Conservation (phyloP, 1,140 invertebrate genomes). For the Galendromus occidentalis region DNA sequence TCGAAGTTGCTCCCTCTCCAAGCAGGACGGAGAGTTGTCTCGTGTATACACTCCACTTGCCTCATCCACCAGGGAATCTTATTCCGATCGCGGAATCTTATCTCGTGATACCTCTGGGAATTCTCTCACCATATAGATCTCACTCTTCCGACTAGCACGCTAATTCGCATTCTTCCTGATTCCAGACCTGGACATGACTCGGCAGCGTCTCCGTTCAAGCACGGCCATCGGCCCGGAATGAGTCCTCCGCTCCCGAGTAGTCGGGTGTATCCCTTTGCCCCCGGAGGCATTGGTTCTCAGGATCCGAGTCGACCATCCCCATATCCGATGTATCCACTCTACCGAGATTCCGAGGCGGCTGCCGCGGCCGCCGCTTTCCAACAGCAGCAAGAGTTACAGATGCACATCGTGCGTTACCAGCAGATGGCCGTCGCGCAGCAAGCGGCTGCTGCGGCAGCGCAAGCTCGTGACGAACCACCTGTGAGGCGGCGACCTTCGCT, state of each 20-base stretch:
- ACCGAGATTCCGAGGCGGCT: not conserved
- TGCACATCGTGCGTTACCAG: not conserved
- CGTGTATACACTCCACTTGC: no score
- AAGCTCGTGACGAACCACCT: not conserved
- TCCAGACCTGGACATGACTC: constrained; percentile 5
- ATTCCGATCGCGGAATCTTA: no score
- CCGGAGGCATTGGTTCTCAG: not conserved
- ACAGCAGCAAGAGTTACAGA: not conserved
- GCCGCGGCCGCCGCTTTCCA: not conserved
- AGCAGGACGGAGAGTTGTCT: no score
- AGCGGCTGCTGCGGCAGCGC: not conserved
- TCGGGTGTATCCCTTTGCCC: not conserved
- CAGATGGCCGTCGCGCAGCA: not conserved
- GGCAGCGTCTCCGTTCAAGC: constrained; percentile 4
- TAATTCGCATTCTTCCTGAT: not conserved
- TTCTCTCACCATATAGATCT: no score
- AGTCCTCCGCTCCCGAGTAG: not conserved
- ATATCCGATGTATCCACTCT: not conserved
- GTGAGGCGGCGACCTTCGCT: not conserved
- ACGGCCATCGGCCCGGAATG: constrained; percentile 7
- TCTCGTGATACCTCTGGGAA: no score
- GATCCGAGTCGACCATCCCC: not conserved
- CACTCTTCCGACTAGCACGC: no score
- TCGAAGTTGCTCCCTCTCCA: no score
- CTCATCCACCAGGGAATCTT: no score